These are phyloP conservation scores for Montipora sp. DNA, from an alignment of 64 coral and sea anemone genomes.

Conservation along the genomic window DNA sequence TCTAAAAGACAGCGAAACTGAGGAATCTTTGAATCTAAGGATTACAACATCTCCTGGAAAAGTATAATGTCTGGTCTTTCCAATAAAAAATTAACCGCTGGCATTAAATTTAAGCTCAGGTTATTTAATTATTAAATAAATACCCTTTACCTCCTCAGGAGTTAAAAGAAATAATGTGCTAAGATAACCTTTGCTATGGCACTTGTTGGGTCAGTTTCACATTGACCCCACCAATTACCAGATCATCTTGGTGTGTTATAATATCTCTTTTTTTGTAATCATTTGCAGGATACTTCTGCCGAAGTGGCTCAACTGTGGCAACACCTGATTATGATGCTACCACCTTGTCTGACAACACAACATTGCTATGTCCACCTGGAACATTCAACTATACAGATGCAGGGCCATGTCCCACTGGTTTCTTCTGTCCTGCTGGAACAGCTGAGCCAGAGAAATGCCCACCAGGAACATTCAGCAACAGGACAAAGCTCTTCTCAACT, in stretches of 20 bases:
- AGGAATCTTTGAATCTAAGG: too few relatives aligned
- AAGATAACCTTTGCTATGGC: too few relatives aligned
- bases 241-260: neutral
- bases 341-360: constrained; percentile 54
- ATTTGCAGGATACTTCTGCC: constrained; percentile 89
- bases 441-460: constrained; percentile 88
- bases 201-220: too few relatives aligned
- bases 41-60: too few relatives aligned
- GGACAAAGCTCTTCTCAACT: constrained; percentile 70
- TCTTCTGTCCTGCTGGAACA: constrained; percentile 83
- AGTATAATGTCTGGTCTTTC: too few relatives aligned
- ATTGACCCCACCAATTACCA: neutral
- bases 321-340: constrained; percentile 71
- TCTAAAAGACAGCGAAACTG: too few relatives aligned
- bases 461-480: constrained; percentile 91
- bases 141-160: too few relatives aligned
- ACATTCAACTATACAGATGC: constrained; percentile 96
- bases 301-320: constrained; percentile 83
- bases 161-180: too few relatives aligned
- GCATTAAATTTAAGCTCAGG: too few relatives aligned
- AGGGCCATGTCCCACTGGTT: constrained; percentile 89
- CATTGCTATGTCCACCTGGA: constrained; percentile 79
- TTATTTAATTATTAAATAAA: too few relatives aligned
- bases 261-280: neutral
- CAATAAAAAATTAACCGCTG: too few relatives aligned